Evolutionary conservation across 2,888 invertebrate species (phyloP).

Genomic region (Plemyria rubiginata): DNA sequence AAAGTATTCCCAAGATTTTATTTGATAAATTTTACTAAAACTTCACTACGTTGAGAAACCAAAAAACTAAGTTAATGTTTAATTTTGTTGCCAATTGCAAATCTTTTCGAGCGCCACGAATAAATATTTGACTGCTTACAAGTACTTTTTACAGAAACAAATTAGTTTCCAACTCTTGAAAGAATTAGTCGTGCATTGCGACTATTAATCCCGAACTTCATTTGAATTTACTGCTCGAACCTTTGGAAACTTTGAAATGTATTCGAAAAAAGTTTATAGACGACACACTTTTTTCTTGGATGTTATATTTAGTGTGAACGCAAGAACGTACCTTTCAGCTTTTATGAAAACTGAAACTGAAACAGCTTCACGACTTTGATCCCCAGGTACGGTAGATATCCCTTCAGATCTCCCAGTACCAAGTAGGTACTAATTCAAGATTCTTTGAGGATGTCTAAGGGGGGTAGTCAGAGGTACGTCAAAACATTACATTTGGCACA

Average conservation of each 20-base stretch:
- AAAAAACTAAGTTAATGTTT: slow-evolving; percentile 10
- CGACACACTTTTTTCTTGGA: slow-evolving; percentile 40
- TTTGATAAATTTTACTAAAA: too few relatives aligned
- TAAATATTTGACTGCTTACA: slow-evolving; percentile 31
- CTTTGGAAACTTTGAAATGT: slow-evolving; percentile 39
- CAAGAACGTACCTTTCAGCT: too few relatives aligned
- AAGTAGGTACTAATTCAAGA: too few relatives aligned
- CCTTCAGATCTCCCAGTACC: too few relatives aligned
- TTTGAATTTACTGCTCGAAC: slow-evolving; percentile 41
- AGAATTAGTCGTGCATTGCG: slow-evolving; percentile 42
- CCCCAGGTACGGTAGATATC: too few relatives aligned
- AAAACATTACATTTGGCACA: too few relatives aligned
- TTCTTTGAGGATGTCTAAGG: too few relatives aligned
- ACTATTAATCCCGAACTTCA: slow-evolving; percentile 43
- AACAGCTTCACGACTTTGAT: too few relatives aligned
- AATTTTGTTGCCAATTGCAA: slow-evolving; percentile 19
- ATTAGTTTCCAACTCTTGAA: slow-evolving; percentile 43
- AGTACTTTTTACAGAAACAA: slow-evolving; percentile 33
- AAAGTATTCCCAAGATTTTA: too few relatives aligned
- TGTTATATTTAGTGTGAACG: neutral
- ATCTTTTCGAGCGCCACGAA: slow-evolving; percentile 18
- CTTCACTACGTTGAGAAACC: neutral
- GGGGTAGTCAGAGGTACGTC: too few relatives aligned
- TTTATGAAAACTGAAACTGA: too few relatives aligned
- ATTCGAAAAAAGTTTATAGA: slow-evolving; percentile 43